Base-by-base conservation (phyloP, 2,888 invertebrate species). In the Melieria crassipennis region DNA sequence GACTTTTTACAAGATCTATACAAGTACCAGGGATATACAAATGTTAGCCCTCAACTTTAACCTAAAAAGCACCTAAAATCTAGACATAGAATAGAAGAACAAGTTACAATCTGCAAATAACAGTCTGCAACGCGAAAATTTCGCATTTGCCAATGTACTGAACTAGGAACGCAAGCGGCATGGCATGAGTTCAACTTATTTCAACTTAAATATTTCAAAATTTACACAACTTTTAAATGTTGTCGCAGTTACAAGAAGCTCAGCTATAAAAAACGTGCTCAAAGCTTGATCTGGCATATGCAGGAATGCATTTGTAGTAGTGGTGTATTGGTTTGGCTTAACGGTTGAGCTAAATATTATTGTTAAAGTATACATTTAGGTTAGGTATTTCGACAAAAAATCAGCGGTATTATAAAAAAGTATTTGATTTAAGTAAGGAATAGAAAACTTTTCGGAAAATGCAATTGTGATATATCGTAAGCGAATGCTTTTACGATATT, bases 211-310 rank as follows among this genome's bases (percentile, higher is more conserved):
- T 58, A 42, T 43, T 7, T 52, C n/a, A 6, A 61, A 61, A 30
- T 11, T 50, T 63, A 30, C n/a, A 42, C 30, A 42, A 46, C 55
- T 56, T 65, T 16, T 16, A 42, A 56, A 42, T 50, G 7, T 13
- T 50, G 43, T 67, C 57, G 71, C 74, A 74, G 75, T 75, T 68
- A 61, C 77, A 77, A 75, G 74, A 69, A 30, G 30, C 30, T 30
- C 30, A 30, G 30, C 30, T 30, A 30, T 30, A 30, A 30, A 75
- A 78, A 76, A 79, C 80, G 83, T 83, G 84, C 82, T 77, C 69
- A 78, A 83, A 82, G 80, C 80, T 75, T 78, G 77, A 75, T 30
- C 2, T 30, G 30, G 30, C 30, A 30, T 30, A 30, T 30, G 30
- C 30, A 30, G 30, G 30, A 30, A 30, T 30, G 30, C 30, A 30